Evolutionary conservation across 2,797 vertebrate species (phyloP).

Genomic region (Leptodactylus fallax): DNA sequence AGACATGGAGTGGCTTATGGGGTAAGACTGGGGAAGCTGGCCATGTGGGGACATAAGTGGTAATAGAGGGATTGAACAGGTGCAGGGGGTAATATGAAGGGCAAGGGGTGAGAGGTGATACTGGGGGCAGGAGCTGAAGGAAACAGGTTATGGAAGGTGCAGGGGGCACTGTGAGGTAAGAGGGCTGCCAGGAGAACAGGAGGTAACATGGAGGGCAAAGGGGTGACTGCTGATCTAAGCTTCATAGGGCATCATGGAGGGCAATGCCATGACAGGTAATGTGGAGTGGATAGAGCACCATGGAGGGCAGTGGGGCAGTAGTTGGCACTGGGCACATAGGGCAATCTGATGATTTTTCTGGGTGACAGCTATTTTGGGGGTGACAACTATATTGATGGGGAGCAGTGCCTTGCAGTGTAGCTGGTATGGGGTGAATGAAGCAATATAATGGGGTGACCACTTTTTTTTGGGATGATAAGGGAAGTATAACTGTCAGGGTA

Average conservation of each 20-base stretch:
- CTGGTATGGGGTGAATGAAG: no score
- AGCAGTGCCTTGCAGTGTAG: no score
- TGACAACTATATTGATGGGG: no score
- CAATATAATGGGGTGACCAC: no score
- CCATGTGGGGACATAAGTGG: no score
- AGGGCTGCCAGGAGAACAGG: not conserved
- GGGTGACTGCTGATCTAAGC: not conserved
- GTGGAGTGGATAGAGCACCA: not conserved
- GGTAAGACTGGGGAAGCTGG: conserved; percentile 42
- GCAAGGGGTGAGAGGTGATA: not conserved
- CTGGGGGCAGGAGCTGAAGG: not conserved
- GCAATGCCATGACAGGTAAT: not conserved
- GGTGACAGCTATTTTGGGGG: not conserved
- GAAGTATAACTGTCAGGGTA: no score
- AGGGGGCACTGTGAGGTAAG: not conserved
- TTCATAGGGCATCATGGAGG: not conserved
- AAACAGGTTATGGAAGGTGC: not conserved
- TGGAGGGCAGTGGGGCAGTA: not conserved
- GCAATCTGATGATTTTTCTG: not conserved
- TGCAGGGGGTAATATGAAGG: conserved; percentile 11
- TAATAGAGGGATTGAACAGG: not conserved
- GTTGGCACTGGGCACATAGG: not conserved
- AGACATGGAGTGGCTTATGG: conserved; percentile 67
- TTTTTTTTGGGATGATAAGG: no score
- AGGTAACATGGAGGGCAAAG: not conserved